These are phyloP conservation scores for Ellobius talpinus DNA, from an alignment of 2,113 vertebrate species.

Conservation along the genomic window DNA sequence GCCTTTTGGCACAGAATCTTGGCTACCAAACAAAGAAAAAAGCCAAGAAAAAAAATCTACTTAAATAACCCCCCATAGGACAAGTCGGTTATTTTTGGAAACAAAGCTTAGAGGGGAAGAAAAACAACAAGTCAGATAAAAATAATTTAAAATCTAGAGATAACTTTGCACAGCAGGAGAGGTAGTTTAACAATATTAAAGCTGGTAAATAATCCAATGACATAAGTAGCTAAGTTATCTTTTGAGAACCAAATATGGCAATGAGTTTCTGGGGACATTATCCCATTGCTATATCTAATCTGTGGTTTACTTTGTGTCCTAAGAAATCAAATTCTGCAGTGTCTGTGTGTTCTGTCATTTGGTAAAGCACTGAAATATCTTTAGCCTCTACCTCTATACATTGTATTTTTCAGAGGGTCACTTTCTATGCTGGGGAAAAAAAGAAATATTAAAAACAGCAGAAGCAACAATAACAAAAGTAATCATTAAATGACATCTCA, in stretches of 20 bases:
- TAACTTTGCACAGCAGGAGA: too few relatives aligned
- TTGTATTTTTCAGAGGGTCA: neutral
- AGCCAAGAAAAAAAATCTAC: neutral
- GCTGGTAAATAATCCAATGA: neutral
- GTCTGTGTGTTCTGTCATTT: neutral
- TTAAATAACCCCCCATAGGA: neutral
- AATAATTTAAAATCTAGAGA: neutral
- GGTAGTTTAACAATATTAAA: neutral
- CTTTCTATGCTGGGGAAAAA: neutral
- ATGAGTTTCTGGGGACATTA: neutral
- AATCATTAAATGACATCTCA: neutral
- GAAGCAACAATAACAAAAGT: neutral
- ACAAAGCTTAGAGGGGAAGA: neutral
- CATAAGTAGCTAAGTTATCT: neutral
- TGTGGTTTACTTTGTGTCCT: neutral
- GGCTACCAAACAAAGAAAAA: neutral
- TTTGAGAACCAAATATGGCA: neutral
- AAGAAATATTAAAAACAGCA: neutral
- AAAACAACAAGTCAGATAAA: neutral
- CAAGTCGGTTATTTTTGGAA: neutral
- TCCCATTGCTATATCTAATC: neutral
- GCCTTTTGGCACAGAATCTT: neutral
- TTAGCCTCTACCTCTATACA: fast-evolving
- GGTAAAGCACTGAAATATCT: neutral
- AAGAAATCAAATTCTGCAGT: neutral